Conservation (phyloP, 2,888 invertebrate species). For the Zeuzera pyrina region DNA sequence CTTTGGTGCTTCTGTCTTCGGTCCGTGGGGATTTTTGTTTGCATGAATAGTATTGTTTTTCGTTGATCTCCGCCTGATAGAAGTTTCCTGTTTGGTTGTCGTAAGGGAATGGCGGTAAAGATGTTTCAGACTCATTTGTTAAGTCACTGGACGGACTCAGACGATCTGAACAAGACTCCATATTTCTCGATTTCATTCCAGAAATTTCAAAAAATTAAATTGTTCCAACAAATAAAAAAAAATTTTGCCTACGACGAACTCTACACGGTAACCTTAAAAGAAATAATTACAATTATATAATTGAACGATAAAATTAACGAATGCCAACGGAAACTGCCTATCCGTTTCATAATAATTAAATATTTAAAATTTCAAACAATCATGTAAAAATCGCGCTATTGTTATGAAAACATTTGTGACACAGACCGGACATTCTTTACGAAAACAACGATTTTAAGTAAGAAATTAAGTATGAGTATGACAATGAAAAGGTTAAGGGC, state of each 20-base stretch:
- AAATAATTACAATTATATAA: too few species aligned
- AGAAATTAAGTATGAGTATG: constrained; percentile 3
- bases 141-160: constrained; percentile 60
- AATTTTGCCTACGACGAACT: too few species aligned
- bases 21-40: constrained; percentile 44
- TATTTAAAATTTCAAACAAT: constrained; percentile 23
- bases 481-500: too few species aligned
- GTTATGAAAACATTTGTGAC: neutral
- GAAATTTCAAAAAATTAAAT: constrained; percentile 6
- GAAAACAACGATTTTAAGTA: neutral
- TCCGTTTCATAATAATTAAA: constrained; percentile 24
- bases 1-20: constrained; percentile 50
- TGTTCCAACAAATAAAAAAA: too few species aligned
- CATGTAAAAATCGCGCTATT: neutral
- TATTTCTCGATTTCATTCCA: constrained; percentile 65
- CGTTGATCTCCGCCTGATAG: constrained; percentile 41
- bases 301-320: too few species aligned
- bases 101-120: constrained; percentile 53
- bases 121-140: constrained; percentile 62
- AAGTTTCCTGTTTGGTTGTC: constrained; percentile 48
- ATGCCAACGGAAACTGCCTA: constrained; percentile 20
- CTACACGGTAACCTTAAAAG: too few species aligned
- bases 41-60: constrained; percentile 56
- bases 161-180: constrained; percentile 60
- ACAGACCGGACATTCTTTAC: constrained; percentile 3